Evolutionary conservation across 2,888 invertebrate genomes (phyloP), one percentile per base, ranked within the genome.

Genomic region (Neria commutata): DNA sequence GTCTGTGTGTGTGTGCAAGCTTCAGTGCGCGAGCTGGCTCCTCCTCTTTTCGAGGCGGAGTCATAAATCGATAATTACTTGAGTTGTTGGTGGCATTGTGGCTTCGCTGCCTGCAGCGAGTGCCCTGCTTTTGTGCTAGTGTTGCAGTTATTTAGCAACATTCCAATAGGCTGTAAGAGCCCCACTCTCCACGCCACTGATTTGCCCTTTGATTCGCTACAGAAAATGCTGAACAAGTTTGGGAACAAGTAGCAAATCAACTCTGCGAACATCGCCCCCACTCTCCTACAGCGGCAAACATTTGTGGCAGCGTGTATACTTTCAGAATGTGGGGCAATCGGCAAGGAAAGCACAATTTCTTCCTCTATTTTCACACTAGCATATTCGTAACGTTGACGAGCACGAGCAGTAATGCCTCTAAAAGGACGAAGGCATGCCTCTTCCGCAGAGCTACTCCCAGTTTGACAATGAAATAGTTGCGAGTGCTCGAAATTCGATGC

Each of bases 101-200:
- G 24, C 25, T 25, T 34, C 49, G 23, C 45, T 33, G 4, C n/a
- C 48, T 40, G 17, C 48, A 54, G 19, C 17, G 24, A 3, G 3
- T 29, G 16, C 11, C 24, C 10, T 17, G 4, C 5, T 17, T 23
- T n/a, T 34, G 24, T 2, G 10, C 23, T n/a, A 54, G 16, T 23
- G 46, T 33, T 74, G 66, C 75, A 74, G 72, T 73, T 66, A 67
- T 66, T 69, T 75, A 74, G 75, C 72, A 75, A 75, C 75, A 76
- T 76, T 75, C 72, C 68, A 74, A 75, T 75, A 76, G 76, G 74
- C 70, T 68, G 71, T 54, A 65, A 62, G 42, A 47, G 47, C 16
- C 56, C 60, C 40, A 54, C 53, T 47, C 17, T 26, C 29, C 29
- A 37, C 42, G 48, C 25, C 23, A 21, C 14, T 25, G 40, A 34